Conservation (phyloP, 1,140 invertebrate species). For the Dolichoris vasculosae region DNA sequence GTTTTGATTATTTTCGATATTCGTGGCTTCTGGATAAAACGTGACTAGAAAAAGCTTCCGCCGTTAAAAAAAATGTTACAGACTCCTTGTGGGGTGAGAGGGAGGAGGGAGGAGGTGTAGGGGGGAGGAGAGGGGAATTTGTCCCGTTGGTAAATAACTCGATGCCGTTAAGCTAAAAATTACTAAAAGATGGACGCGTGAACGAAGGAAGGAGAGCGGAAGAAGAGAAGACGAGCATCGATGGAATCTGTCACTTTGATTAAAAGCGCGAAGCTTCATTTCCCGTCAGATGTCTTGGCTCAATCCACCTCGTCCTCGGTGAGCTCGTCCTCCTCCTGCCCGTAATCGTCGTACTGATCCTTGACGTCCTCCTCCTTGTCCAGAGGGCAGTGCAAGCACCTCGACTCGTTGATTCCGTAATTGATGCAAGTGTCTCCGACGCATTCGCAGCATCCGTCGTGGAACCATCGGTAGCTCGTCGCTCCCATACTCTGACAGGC, state of each 20-base stretch:
- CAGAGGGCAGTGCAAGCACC: slow-evolving; percentile 72
- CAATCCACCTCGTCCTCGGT: slow-evolving; percentile 61
- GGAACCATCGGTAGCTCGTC: slow-evolving; percentile 90
- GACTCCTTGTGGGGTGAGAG: background rate
- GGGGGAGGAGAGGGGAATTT: too few species aligned
- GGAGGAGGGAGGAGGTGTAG: too few species aligned
- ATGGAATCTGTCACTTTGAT: background rate
- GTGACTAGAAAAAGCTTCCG: slow-evolving; percentile 45
- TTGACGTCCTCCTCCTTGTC: slow-evolving; percentile 61
- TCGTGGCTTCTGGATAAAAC: background rate
- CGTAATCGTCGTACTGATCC: slow-evolving; percentile 70
- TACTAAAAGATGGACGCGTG: too few species aligned
- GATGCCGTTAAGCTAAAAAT: too few species aligned
- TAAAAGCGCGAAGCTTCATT: background rate
- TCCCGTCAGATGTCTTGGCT: slow-evolving; percentile 5
- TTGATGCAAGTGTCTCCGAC: slow-evolving; percentile 92
- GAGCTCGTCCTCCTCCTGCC: slow-evolving; percentile 66
- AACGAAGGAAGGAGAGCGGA: background rate
- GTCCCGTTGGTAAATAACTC: too few species aligned
- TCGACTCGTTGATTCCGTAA: slow-evolving; percentile 92
- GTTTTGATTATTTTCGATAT: background rate
- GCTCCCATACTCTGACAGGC: slow-evolving; percentile 87
- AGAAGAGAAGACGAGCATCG: background rate
- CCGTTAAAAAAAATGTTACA: background rate
- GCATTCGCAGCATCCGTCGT: slow-evolving; percentile 96